phyloP scores from a whole-genome alignment of 2,888 invertebrate genomes.

The Blastobasis adustella region DNA sequence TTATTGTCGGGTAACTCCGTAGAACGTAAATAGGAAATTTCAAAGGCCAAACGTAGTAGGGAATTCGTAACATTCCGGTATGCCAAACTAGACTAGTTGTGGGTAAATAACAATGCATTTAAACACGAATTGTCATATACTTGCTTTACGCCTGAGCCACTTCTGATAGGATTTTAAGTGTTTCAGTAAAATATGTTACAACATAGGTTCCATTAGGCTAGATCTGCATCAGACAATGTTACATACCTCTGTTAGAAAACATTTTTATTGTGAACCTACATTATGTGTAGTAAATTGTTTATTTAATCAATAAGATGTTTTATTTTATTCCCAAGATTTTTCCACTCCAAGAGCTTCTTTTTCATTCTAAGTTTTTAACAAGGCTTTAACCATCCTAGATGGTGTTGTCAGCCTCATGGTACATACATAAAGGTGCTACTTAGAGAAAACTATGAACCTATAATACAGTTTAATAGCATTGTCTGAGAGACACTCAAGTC shows the following conservation, averaged over 20 bases:
- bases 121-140: constrained; percentile 1
- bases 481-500: too few relatives aligned
- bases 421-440: too few relatives aligned
- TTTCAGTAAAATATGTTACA: constrained; percentile 10
- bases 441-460: too few relatives aligned
- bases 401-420: too few relatives aligned
- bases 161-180: not conserved
- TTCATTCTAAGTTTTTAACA: too few relatives aligned
- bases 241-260: constrained; percentile 67
- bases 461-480: too few relatives aligned
- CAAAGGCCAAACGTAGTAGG: constrained; percentile 46
- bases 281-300: constrained; percentile 75
- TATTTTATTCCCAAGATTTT: constrained; percentile 18
- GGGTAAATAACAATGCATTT: constrained; percentile 30
- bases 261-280: constrained; percentile 74
- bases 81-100: constrained; percentile 56
- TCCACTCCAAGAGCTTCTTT: too few relatives aligned
- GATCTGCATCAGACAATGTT: constrained; percentile 67
- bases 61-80: constrained; percentile 60
- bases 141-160: not conserved
- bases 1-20: too few relatives aligned
- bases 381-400: too few relatives aligned
- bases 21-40: not conserved
- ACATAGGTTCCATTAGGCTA: constrained; percentile 36
- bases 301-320: constrained; percentile 63